Evolutionary conservation across 1,140 invertebrate genomes (phyloP).

Genomic region (Homalodisca vitripennis): DNA sequence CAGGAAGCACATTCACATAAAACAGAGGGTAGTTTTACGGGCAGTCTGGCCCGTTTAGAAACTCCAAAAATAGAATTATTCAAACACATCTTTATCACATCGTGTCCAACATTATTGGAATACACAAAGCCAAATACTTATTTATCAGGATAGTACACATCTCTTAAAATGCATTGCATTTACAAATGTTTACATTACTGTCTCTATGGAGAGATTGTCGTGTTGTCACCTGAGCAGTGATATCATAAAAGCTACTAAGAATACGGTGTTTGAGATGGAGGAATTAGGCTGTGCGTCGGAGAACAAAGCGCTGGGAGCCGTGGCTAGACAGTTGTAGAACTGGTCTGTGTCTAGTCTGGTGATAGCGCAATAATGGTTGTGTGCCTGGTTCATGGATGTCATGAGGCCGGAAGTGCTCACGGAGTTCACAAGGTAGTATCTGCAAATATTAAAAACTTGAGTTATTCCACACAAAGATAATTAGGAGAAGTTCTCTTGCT

Average conservation of each 20-base stretch:
- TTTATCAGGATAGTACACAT: neutral
- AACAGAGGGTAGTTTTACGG: no score
- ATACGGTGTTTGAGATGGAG: neutral
- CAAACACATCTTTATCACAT: no score
- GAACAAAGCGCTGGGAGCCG: conserved; percentile 67
- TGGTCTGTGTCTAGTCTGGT: conserved; percentile 72
- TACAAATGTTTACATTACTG: neutral
- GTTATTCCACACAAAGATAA: no score
- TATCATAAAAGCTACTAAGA: neutral
- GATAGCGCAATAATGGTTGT: conserved; percentile 76
- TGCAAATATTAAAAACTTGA: conserved; percentile 46
- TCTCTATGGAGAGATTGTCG: neutral
- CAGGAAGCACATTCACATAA: no score
- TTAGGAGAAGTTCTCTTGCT: no score
- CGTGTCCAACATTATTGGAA: neutral
- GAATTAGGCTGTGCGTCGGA: conserved; percentile 24
- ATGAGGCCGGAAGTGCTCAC: conserved; percentile 55
- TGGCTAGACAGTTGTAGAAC: conserved; percentile 69
- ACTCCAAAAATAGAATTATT: no score
- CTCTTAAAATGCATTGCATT: neutral
- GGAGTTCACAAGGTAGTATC: conserved; percentile 71
- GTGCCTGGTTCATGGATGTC: conserved; percentile 43
- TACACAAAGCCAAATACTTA: neutral
- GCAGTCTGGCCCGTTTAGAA: no score
- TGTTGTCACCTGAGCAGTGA: neutral